A percentile compares a stretch with the other conserved stretches of the same genome.
These are phyloP conservation scores for Euspilapteryx auroguttella DNA, from an alignment of 2,888 invertebrate genomes.

Conservation along the genomic window DNA sequence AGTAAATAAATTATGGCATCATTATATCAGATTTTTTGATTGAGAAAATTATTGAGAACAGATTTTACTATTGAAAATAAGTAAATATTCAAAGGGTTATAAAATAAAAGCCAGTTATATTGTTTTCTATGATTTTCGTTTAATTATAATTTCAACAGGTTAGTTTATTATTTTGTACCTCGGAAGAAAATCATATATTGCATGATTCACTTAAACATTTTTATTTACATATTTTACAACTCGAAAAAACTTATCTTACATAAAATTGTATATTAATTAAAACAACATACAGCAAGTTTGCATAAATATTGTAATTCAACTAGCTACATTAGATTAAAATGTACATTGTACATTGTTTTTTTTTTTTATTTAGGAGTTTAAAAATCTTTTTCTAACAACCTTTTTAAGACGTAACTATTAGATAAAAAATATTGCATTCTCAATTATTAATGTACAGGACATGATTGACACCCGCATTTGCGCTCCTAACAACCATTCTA, in stretches of 20 bases:
- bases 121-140: constrained; percentile 45
- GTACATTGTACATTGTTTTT: constrained; percentile 46
- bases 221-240: constrained; percentile 59
- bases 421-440: constrained; percentile 52
- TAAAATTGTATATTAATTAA: constrained; percentile 16
- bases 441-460: constrained; percentile 39
- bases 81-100: background rate
- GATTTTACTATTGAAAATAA: too few species aligned
- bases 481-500: too few species aligned
- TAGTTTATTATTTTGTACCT: constrained; percentile 57
- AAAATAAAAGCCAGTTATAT: constrained; percentile 13
- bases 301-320: constrained; percentile 38
- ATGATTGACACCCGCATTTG: too few species aligned
- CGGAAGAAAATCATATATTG: constrained; percentile 60
- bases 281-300: constrained; percentile 27
- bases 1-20: background rate
- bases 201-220: constrained; percentile 45
- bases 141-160: constrained; percentile 60
- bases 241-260: constrained; percentile 40
- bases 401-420: constrained; percentile 30
- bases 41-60: too few species aligned
- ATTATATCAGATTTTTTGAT: background rate
- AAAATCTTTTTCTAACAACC: constrained; percentile 36
- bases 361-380: constrained; percentile 22
- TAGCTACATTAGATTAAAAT: constrained; percentile 48